These are phyloP conservation scores for Ciconia boyciana DNA, from an alignment of 2,113 vertebrate species.

Conservation along the genomic window DNA sequence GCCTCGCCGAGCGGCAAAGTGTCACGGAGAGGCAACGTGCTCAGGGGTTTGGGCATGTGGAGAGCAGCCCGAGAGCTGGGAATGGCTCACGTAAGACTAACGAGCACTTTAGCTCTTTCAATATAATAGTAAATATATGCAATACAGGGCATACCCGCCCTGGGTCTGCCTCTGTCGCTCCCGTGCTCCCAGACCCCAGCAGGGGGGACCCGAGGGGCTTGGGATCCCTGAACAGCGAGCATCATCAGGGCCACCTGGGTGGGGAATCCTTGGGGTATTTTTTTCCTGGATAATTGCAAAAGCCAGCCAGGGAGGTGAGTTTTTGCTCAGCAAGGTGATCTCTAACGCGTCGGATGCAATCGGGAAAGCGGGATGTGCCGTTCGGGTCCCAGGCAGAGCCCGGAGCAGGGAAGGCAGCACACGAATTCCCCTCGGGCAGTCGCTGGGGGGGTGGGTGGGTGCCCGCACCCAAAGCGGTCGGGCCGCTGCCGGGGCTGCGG, in stretches of 20 bases:
- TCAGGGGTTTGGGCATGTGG: background rate
- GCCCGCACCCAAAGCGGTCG: accelerated
- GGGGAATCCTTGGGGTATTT: background rate
- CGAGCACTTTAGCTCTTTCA: background rate
- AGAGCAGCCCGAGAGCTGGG: background rate
- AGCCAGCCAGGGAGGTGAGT: accelerated
- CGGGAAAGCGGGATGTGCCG: accelerated
- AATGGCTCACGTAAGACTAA: accelerated
- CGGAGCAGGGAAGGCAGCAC: background rate
- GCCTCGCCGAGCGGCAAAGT: background rate
- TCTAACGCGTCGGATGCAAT: accelerated
- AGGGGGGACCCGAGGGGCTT: accelerated
- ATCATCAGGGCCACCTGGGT: accelerated
- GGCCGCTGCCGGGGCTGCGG: background rate
- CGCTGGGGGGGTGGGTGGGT: background rate
- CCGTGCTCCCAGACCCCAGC: accelerated
- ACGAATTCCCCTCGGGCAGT: accelerated
- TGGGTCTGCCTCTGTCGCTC: accelerated
- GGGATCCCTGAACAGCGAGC: background rate
- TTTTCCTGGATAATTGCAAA: accelerated
- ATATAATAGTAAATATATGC: background rate
- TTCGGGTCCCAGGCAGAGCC: accelerated
- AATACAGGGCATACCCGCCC: accelerated
- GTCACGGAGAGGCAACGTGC: background rate
- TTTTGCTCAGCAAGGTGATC: background rate